Evolutionary conservation across 2,888 invertebrate species (phyloP), one percentile per base, ranked within the genome.

Genomic region (Ormyrus rosae): DNA sequence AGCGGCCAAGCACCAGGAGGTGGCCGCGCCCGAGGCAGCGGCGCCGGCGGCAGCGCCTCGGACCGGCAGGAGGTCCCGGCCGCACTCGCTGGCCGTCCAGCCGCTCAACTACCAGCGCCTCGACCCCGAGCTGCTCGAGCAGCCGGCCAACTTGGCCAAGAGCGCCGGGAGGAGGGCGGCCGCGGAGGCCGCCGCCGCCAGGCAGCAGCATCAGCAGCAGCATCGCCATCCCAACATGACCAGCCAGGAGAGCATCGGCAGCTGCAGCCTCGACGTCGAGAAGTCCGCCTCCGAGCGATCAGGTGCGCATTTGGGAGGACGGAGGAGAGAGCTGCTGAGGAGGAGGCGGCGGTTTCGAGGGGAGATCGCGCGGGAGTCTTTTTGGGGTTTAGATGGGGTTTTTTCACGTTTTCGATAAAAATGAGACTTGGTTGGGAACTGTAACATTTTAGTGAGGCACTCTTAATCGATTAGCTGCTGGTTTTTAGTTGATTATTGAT

Each of bases 221-320:
- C 19, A 19, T 19, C 19, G 45, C 51, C 80, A 80, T 8, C 77
- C 77, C 11, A 82, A 76, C 85, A 90, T 90, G 90, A 90, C 90
- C 78, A 90, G 90, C 85, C 90, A 90, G 91, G 96, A 96, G 91
- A 96, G 96, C 78, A 96, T 96, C 87, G 96, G 96, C 87, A 95
- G 95, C 92, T 96, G 96, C 92, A 96, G 96, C 85, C 92, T 96
- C 88, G 96, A 96, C 91, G 95, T 96, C 91, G 96, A 96, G 88
- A 95, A 94, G 61, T 90, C 90, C 78, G 89, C 89, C 73, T 90
- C 90, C 87, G 90, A 90, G 86, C 90, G 90, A 88, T 90, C 90
- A 90, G 90, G 90, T 90, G 90, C 85, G 90, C 87, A 83, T 19
- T 19, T 19, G 19, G 19, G 19, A 19, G 19, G 19, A 19, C 19